Conservation (phyloP, 2,888 invertebrate genomes). For the Lithodes maja region DNA sequence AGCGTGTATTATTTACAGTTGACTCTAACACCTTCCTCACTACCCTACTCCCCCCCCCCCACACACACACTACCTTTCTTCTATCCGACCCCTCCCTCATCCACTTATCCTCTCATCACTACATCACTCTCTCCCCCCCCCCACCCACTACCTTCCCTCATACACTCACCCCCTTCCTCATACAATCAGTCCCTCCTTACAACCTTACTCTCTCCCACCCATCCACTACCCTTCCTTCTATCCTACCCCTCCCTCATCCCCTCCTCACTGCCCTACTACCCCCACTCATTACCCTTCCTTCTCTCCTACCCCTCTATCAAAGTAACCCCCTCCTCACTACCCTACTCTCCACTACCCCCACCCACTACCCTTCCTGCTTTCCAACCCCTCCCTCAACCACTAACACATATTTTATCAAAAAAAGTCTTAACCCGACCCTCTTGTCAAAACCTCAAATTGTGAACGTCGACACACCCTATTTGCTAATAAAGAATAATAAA, state of each 20-base stretch:
- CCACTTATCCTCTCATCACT: not conserved
- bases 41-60: not conserved
- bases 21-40: not conserved
- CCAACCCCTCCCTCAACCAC: no score
- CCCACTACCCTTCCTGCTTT: not conserved
- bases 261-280: not conserved
- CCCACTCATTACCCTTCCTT: not conserved
- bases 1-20: no score
- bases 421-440: no score
- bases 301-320: not conserved
- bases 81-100: not conserved
- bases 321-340: no score
- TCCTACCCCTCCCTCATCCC: not conserved
- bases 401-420: no score
- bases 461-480: no score
- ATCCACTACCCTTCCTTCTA: not conserved
- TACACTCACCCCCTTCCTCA: not conserved
- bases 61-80: not conserved
- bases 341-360: no score
- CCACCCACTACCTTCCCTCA: not conserved
- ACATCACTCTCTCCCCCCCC: not conserved
- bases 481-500: no score
- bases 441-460: no score
- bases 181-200: no score
- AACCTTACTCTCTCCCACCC: not conserved